These are phyloP conservation scores for Epizoanthus illoricatus DNA, from an alignment of 92 coral and sea anemone genomes.

Conservation along the genomic window DNA sequence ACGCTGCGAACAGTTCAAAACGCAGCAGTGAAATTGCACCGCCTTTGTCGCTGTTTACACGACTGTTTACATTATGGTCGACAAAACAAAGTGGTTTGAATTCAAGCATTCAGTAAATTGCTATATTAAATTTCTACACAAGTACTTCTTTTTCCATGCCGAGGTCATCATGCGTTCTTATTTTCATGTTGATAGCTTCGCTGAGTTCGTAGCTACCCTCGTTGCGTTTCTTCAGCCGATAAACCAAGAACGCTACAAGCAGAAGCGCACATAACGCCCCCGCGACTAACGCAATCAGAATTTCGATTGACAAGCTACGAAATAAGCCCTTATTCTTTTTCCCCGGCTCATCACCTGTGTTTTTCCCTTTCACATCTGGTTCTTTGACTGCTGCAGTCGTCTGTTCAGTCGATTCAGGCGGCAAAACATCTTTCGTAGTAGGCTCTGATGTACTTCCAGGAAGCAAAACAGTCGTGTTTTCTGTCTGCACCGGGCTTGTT, in stretches of 20 bases:
- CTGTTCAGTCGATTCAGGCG: not conserved
- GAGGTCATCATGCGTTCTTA: slow-evolving; percentile 56
- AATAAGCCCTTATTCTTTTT: slow-evolving; percentile 58
- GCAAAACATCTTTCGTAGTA: not conserved
- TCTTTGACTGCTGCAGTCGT: slow-evolving; percentile 9
- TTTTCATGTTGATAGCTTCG: slow-evolving; percentile 66
- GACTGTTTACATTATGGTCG: too few species aligned
- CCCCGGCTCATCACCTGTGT: slow-evolving; percentile 20
- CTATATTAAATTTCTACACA: slow-evolving; percentile 39
- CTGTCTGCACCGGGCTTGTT: not conserved
- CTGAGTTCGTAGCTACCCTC: slow-evolving; percentile 88
- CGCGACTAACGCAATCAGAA: slow-evolving; percentile 78
- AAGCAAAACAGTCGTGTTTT: not conserved
- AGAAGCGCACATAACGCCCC: slow-evolving; percentile 80
- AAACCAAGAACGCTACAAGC: slow-evolving; percentile 70
- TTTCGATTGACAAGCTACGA: slow-evolving; percentile 79
- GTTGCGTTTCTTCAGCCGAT: slow-evolving; percentile 80
- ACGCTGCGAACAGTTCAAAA: too few species aligned
- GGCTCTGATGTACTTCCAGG: not conserved
- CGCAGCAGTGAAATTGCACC: too few species aligned
- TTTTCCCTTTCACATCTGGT: slow-evolving; percentile 14
- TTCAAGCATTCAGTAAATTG: too few species aligned
- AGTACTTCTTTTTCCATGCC: slow-evolving; percentile 83
- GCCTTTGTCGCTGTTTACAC: too few species aligned
- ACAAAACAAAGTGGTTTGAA: too few species aligned